phyloP scores from a whole-genome alignment of 2,113 vertebrate genomes.

The Ctenomys sociabilis region DNA sequence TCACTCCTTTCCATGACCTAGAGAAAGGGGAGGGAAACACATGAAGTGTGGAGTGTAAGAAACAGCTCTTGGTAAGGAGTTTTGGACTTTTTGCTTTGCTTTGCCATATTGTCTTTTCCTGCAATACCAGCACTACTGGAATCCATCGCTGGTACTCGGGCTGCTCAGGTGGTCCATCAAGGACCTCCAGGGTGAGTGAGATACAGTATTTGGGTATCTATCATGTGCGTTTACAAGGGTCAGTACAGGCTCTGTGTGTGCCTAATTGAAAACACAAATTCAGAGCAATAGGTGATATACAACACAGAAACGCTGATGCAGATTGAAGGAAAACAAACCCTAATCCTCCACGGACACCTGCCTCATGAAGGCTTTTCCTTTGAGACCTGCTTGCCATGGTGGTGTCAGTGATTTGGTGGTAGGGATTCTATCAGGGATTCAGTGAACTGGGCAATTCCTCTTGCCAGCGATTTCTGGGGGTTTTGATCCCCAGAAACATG shows the following conservation, averaged over 20 bases:
- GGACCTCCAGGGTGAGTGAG: not conserved
- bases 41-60: accelerated
- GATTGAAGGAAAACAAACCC: not conserved
- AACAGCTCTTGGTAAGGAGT: not conserved
- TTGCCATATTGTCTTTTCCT: not conserved
- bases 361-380: not conserved
- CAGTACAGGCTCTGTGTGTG: not conserved
- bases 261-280: not conserved
- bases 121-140: not conserved
- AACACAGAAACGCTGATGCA: not conserved
- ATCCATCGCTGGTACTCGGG: not conserved
- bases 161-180: not conserved
- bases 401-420: not conserved
- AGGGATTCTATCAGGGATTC: not conserved
- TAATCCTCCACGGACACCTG: not conserved
- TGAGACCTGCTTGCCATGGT: no score
- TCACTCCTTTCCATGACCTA: not conserved
- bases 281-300: not conserved
- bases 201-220: no score
- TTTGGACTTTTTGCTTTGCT: not conserved
- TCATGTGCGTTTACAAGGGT: not conserved
- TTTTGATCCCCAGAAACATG: not conserved
- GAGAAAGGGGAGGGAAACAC: not conserved
- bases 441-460: not conserved
- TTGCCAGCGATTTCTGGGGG: not conserved